phyloP scores from a whole-genome alignment of 2,113 vertebrate genomes.

The Ochotona princeps region DNA sequence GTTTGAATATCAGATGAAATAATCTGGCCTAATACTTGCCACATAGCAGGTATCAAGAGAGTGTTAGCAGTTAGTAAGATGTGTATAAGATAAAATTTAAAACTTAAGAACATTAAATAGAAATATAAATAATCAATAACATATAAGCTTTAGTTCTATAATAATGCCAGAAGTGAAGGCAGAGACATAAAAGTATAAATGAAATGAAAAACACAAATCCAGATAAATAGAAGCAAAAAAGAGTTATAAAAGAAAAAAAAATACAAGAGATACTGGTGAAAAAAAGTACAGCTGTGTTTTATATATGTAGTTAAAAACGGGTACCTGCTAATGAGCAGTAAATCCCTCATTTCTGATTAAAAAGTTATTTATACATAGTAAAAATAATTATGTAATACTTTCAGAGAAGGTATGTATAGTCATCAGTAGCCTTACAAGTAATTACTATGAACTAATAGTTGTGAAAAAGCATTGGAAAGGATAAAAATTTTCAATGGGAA shows the following conservation, averaged over 20 bases:
- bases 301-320: neutral
- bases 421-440: neutral
- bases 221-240: slow-evolving; percentile 20
- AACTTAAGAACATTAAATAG: slow-evolving; percentile 25
- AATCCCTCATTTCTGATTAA: slow-evolving; percentile 11
- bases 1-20: slow-evolving; percentile 31
- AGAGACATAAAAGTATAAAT: slow-evolving; percentile 18
- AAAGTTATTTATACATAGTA: neutral
- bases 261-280: neutral
- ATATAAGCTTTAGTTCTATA: slow-evolving; percentile 30
- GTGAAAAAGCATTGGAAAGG: slow-evolving; percentile 2
- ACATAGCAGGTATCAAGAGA: neutral
- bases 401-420: slow-evolving; percentile 15
- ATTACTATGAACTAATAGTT: slow-evolving; percentile 49
- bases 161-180: slow-evolving; percentile 3
- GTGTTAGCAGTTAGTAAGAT: neutral
- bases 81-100: slow-evolving; percentile 23
- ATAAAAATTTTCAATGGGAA: slow-evolving; percentile 9
- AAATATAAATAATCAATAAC: neutral
- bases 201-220: neutral
- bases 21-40: slow-evolving; percentile 21
- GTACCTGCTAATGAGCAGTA: neutral
- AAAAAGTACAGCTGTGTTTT: neutral
- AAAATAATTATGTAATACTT: slow-evolving; percentile 46
- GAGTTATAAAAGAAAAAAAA: slow-evolving; percentile 8